phyloP scores from a whole-genome alignment of 2,113 vertebrate species.

The Salvelinus sp. region DNA sequence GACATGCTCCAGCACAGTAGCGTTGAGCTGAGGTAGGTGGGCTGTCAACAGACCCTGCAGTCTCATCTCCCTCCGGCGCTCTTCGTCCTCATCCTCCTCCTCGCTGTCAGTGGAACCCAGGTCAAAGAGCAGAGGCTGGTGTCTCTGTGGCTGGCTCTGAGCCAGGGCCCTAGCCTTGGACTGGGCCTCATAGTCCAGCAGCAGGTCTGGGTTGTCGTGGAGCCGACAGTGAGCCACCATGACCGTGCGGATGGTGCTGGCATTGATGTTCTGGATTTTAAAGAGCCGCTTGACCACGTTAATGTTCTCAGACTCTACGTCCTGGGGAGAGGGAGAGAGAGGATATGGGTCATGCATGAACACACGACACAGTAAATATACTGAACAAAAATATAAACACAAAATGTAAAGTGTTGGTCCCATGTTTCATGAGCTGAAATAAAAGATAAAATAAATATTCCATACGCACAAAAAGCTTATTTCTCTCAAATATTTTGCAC shows the following conservation, averaged over 20 bases:
- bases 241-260: constrained; percentile 93
- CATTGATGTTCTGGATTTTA: constrained; percentile 96
- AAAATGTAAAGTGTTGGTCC: no score
- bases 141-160: constrained; percentile 47
- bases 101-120: constrained; percentile 75
- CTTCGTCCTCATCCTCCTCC: constrained; percentile 60
- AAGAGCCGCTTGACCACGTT: constrained; percentile 97
- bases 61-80: constrained; percentile 35
- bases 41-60: constrained; percentile 22
- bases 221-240: constrained; percentile 95
- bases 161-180: constrained; percentile 14
- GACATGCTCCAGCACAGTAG: constrained; percentile 67
- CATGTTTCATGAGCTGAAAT: no score
- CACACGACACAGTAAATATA: neutral
- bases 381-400: no score
- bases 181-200: constrained; percentile 80
- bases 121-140: constrained; percentile 76
- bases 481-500: no score
- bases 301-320: constrained; percentile 91
- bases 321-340: constrained; percentile 65
- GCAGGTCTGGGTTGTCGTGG: constrained; percentile 83
- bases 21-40: constrained; percentile 42
- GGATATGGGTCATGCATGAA: neutral
- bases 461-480: no score
- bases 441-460: no score